Evolutionary conservation across 2,797 vertebrate genomes (phyloP), one percentile per base, ranked within the genome.

Genomic region (Malacoctenus gilli): DNA sequence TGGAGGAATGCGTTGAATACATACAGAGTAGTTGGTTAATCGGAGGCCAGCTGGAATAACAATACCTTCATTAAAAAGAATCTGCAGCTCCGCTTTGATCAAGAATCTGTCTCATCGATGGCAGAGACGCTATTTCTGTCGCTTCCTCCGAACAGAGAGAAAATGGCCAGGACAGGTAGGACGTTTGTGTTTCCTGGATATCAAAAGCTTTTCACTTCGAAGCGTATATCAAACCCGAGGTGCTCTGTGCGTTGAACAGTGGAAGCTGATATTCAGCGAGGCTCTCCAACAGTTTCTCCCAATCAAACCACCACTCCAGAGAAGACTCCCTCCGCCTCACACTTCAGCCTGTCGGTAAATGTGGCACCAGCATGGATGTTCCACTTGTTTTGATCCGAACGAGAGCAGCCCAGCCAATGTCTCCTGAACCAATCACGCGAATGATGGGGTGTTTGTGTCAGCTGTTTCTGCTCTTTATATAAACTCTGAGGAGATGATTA

Each of bases 51-150:
- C 7, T 10, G 35, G 4, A 47, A 31, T 28, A 48, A 53, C 13
- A 34, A 41, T 25, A 38, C 30, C 41, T 20, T 52, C 18, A 35
- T 41, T 5, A 40, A 23, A 20, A 22, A 49, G 48, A 68, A 42
- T 31, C 3, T 40, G 34, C n/a, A 34, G 44, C 14, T 15, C 32
- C 3, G 32, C 13, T 48, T 41, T 59, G 14, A 47, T 50, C 11
- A 30, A 60, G 11, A 49, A 56, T 44, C 7, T 2, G 1, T 16
- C 5, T 4, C 30, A 36, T 22, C 42, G 10, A 30, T 41, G 8
- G 23, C 31, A 32, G 31, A 32, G 23, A 32, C 3, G n/a, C n/a
- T 14, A 7, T 36, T 36, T 15, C 34, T 7, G 13, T n/a, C 14
- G 11, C 31, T 4, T 25, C 39, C 40, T 59, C 8, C 58, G 16